Conservation (phyloP, 2,113 vertebrate genomes). For the Noctilio leporinus region DNA sequence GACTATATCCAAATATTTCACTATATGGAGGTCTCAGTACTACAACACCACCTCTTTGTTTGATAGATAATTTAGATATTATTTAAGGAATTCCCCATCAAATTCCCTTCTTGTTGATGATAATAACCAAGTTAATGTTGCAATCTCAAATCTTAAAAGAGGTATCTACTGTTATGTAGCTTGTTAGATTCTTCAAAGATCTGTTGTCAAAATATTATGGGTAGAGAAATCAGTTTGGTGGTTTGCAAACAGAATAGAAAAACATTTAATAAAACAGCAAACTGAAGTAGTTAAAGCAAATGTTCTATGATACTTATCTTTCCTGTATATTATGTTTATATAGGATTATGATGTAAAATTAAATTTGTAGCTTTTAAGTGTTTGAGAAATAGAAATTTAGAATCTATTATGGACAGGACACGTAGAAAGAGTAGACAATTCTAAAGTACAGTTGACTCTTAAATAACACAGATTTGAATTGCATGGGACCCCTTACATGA, state of each 20-base stretch:
- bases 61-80: neutral
- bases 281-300: neutral
- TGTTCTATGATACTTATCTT: neutral
- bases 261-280: neutral
- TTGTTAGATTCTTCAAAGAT: neutral
- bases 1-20: neutral
- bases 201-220: neutral
- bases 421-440: neutral
- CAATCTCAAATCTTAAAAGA: neutral
- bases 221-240: neutral
- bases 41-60: neutral
- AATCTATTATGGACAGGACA: neutral
- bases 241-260: constrained; percentile 8
- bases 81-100: neutral
- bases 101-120: neutral
- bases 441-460: neutral
- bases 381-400: neutral
- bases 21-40: neutral
- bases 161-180: neutral
- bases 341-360: neutral
- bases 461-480: neutral
- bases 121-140: neutral
- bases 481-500: neutral
- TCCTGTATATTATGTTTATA: neutral
- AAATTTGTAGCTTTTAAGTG: neutral